Conservation (phyloP, 1,140 invertebrate genomes). For the Bombus difficillimus region DNA sequence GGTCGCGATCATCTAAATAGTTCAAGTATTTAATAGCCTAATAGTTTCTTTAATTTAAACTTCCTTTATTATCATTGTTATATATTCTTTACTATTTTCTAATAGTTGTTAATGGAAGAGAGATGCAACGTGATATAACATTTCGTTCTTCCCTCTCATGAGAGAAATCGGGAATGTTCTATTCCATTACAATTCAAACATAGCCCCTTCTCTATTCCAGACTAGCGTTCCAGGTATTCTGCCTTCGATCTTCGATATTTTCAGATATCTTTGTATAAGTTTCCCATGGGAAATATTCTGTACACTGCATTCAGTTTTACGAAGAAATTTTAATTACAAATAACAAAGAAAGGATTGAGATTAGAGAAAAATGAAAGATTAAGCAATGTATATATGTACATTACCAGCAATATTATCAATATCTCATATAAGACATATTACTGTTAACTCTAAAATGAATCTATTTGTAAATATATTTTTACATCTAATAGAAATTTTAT, state of each 20-base stretch:
- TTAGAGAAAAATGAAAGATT: too few relatives aligned
- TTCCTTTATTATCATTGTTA: too few relatives aligned
- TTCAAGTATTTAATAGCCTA: too few relatives aligned
- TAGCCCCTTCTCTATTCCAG: neutral
- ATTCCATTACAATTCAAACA: constrained; percentile 2
- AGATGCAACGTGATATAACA: neutral
- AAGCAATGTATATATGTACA: too few relatives aligned
- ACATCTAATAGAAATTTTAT: too few relatives aligned
- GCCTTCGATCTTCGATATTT: constrained; percentile 20
- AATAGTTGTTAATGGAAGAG: neutral
- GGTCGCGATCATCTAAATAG: too few relatives aligned
- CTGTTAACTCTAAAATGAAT: too few relatives aligned
- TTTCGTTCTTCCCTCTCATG: neutral
- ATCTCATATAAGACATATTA: too few relatives aligned
- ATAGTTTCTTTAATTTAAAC: neutral
- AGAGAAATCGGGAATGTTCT: constrained; percentile 4
- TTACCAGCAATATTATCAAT: too few relatives aligned
- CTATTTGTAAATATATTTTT: too few relatives aligned
- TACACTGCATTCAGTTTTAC: neutral
- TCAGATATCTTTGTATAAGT: neutral
- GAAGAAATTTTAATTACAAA: neutral
- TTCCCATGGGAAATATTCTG: neutral
- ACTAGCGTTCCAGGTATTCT: neutral
- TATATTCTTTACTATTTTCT: too few relatives aligned
- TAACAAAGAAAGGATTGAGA: neutral